These are phyloP conservation scores for Fundulus diaphanus DNA, from an alignment of 2,797 vertebrate species.

Conservation along the genomic window DNA sequence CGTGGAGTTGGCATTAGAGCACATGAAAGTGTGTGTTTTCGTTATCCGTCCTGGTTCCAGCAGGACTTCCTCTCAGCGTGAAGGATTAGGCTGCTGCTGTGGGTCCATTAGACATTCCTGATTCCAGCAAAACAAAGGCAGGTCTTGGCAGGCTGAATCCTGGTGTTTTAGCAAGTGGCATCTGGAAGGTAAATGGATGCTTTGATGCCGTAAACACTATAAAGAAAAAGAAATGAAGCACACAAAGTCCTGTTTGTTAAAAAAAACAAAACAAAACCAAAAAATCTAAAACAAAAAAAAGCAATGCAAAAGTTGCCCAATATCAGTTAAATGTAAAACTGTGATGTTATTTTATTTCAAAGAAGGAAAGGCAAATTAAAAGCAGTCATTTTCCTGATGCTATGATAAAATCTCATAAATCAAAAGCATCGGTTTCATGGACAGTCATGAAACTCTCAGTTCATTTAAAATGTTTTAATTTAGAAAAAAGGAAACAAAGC, in stretches of 20 bases:
- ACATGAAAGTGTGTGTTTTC: neutral
- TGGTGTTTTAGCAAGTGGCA: neutral
- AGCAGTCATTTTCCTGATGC: neutral
- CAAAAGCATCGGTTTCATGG: neutral
- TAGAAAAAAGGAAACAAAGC: neutral
- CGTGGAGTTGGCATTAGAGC: neutral
- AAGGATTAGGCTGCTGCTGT: neutral
- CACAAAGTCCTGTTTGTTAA: neutral
- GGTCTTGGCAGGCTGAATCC: slow-evolving; percentile 10
- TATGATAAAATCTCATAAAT: neutral
- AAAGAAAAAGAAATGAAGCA: neutral
- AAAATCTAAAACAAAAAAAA: neutral
- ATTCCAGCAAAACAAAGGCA: slow-evolving; percentile 19
- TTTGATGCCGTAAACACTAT: neutral
- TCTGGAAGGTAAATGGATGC: neutral
- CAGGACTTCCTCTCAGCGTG: slow-evolving; percentile 3
- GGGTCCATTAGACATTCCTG: slow-evolving; percentile 10
- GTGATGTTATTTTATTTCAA: neutral
- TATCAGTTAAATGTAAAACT: neutral
- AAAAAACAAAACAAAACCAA: neutral
- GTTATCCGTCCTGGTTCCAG: neutral
- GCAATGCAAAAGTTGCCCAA: neutral
- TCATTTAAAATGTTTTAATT: neutral
- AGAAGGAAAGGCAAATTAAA: neutral
- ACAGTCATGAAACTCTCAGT: neutral